Base-by-base conservation (phyloP, 2,888 invertebrate species). In the Tenthredo distinguenda region DNA sequence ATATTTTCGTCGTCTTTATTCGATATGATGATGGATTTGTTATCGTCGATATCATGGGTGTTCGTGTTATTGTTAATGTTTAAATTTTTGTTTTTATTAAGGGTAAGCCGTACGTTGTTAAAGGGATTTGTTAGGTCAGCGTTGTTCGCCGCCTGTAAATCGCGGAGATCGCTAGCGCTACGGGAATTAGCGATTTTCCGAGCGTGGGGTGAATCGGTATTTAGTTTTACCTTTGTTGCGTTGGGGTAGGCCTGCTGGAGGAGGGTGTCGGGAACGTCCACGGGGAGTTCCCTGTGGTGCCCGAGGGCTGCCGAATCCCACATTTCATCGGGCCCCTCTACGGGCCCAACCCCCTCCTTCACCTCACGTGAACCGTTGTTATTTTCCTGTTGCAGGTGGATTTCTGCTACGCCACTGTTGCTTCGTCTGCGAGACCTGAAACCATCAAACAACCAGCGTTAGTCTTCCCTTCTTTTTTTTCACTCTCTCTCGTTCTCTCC, bases 211-310 rank as follows among this genome's bases (percentile, higher is more conserved):
- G 86, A 86, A 26, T 86, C 86, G 83, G 86, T 84, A 94, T 85
- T 94, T 94, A 92, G 95, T 95, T 91, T 95, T 94, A 92, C 95
- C 95, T 91, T 95, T 94, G 90, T 94, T 94, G 91, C 68, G 89
- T 93, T 92, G 87, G 90, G 94, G 90, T 92, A 94, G 91, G 91
- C 93, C 94, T 92, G 93, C 90, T 91, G 92, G 85, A 92, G 92
- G 85, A 94, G 93, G 89, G 92, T 97, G 94, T 98, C 98, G 92
- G 99, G 99, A 91, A 99, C 99, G 95, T 99, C 99, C 94, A 99
- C 99, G 93, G 99, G 98, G 98, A 99, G 98, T 96, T 99, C 99
- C 93, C 99, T 97, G 95, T 99, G 99, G 92, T 98, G 98, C 94
- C 97, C 97, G 90, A 90, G 91, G 90, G 88, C 87, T 43, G 90